phyloP scores from a whole-genome alignment of 2,888 invertebrate species.

The Lithophane leautieri region DNA sequence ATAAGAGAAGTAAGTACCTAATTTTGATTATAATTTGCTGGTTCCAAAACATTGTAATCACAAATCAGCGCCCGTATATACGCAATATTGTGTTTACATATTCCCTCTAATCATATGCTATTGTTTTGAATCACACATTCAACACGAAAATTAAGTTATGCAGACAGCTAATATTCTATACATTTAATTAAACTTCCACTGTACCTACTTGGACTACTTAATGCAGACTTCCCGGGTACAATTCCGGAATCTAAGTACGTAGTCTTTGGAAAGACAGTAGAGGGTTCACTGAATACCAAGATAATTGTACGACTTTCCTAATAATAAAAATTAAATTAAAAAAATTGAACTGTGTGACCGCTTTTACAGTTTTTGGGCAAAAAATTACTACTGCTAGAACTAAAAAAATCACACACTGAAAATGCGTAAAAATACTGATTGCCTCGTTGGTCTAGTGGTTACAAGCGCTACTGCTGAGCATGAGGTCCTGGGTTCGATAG shows the following conservation, averaged over 20 bases:
- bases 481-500: too few relatives aligned
- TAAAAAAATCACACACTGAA: too few relatives aligned
- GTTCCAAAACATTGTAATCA: not conserved
- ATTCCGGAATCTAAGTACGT: constrained; percentile 8
- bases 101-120: constrained; percentile 19
- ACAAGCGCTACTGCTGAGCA: too few relatives aligned
- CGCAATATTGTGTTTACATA: constrained; percentile 5
- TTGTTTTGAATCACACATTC: constrained; percentile 16
- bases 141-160: constrained; percentile 31
- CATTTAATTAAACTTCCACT: constrained; percentile 48
- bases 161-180: constrained; percentile 22
- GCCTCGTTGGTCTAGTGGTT: too few relatives aligned
- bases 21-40: not conserved
- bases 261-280: not conserved
- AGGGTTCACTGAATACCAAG: not conserved
- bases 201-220: constrained; percentile 32
- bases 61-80: not conserved
- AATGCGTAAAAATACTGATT: too few relatives aligned
- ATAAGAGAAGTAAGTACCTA: too few relatives aligned
- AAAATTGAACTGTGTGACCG: not conserved
- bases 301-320: not conserved
- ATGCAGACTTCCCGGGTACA: constrained; percentile 20
- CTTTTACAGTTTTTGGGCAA: not conserved
- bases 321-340: not conserved
- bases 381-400: too few relatives aligned